Evolutionary conservation across 2,888 invertebrate species (phyloP).

Genomic region (Phragmatobia fuliginosa): DNA sequence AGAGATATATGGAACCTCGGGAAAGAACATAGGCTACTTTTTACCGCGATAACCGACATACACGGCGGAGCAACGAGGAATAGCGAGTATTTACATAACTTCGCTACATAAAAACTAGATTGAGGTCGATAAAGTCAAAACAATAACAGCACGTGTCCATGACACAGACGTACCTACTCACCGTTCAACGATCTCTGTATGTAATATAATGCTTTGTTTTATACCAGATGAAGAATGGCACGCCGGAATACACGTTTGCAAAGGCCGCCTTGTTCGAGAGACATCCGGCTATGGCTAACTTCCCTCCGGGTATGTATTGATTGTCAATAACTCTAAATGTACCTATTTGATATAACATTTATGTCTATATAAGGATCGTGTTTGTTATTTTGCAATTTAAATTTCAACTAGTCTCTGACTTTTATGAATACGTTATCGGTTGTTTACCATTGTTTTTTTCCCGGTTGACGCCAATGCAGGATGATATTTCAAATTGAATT

Average conservation of each 20-base stretch:
- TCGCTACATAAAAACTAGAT: background rate
- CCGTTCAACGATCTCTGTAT: constrained; percentile 6
- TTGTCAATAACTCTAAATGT: background rate
- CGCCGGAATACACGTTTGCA: constrained; percentile 86
- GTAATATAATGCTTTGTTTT: constrained; percentile 11
- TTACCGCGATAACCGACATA: too few relatives aligned
- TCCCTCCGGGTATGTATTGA: constrained; percentile 86
- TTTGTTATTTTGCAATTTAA: background rate
- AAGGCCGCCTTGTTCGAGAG: constrained; percentile 88
- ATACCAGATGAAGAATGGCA: constrained; percentile 83
- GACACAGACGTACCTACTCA: background rate
- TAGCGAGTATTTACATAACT: background rate
- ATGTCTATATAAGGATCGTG: background rate
- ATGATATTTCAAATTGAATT: too few relatives aligned
- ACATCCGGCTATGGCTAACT: constrained; percentile 90
- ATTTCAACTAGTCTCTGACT: background rate
- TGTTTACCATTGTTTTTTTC: background rate
- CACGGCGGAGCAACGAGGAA: too few relatives aligned
- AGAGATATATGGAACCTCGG: too few relatives aligned
- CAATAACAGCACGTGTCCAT: background rate
- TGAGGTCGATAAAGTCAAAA: background rate
- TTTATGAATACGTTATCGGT: background rate
- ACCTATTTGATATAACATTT: background rate
- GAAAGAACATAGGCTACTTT: too few relatives aligned
- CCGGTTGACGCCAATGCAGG: too few relatives aligned